Conservation (phyloP, 2,888 invertebrate species). For the Criorhina ranunculi region DNA sequence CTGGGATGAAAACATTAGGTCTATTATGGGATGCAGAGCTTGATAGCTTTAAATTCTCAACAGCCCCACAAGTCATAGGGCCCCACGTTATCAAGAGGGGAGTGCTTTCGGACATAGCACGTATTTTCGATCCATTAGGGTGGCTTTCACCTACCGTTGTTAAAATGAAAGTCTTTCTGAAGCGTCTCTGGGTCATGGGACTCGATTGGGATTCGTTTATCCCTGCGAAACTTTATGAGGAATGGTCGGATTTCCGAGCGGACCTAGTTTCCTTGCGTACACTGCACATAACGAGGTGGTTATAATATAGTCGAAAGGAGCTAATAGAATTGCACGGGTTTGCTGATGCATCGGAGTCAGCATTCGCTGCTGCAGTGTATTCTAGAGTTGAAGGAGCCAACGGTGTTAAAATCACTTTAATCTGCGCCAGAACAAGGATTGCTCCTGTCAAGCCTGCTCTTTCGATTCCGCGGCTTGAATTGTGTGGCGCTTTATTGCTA, state of each 20-base stretch:
- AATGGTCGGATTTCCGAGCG: slow-evolving; percentile 23
- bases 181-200: slow-evolving; percentile 16
- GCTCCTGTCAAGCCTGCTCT: slow-evolving; percentile 30
- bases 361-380: slow-evolving; percentile 48
- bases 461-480: slow-evolving; percentile 45
- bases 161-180: slow-evolving; percentile 39
- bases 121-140: slow-evolving; percentile 26
- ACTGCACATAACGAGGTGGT: slow-evolving; percentile 10
- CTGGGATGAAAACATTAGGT: slow-evolving; percentile 38
- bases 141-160: slow-evolving; percentile 27
- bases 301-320: background rate
- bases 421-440: slow-evolving; percentile 46
- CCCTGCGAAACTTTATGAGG: slow-evolving; percentile 2
- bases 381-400: slow-evolving; percentile 5
- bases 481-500: slow-evolving; percentile 50
- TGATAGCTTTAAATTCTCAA: slow-evolving; percentile 41
- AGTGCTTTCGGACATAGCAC: slow-evolving; percentile 35
- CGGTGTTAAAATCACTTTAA: slow-evolving; percentile 23
- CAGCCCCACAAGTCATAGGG: background rate
- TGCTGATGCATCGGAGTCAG: slow-evolving; percentile 38
- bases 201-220: slow-evolving; percentile 39
- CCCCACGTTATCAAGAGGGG: slow-evolving; percentile 16
- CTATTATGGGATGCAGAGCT: slow-evolving; percentile 29
- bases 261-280: slow-evolving; percentile 1
- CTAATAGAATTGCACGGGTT: slow-evolving; percentile 38